These are phyloP conservation scores for Lepidocolaptes lacrymiger DNA, from an alignment of 2,797 vertebrate genomes.

Conservation along the genomic window DNA sequence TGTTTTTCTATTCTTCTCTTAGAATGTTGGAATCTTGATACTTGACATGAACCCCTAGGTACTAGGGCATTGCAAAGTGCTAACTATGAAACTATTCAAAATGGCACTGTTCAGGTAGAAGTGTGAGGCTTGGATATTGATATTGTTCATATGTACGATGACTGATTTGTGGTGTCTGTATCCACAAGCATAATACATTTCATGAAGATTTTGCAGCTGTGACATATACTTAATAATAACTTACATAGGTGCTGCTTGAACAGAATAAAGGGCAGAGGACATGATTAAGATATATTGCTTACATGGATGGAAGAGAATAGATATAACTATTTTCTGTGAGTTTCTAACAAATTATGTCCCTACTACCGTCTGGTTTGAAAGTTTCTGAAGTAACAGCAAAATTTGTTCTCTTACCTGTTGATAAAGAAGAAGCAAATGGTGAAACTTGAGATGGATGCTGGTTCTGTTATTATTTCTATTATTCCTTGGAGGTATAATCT, in stretches of 20 bases:
- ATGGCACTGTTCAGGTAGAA: neutral
- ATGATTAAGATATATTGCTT: neutral
- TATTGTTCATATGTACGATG: neutral
- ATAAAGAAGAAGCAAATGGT: neutral
- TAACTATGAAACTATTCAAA: neutral
- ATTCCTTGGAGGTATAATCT: neutral
- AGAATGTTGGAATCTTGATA: neutral
- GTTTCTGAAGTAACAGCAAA: neutral
- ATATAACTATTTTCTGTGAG: neutral
- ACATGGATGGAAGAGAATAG: neutral
- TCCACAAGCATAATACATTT: neutral
- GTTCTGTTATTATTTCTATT: neutral
- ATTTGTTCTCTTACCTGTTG: neutral
- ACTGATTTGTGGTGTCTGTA: neutral
- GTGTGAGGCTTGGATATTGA: neutral
- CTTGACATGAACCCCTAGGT: neutral
- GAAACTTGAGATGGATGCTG: neutral
- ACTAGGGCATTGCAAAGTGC: neutral
- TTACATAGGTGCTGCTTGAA: neutral
- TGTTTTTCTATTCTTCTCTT: neutral
- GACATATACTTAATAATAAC: neutral
- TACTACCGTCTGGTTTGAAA: neutral
- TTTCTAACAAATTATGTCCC: neutral
- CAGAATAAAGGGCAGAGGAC: neutral
- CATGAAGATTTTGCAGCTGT: neutral